Percentiles rank a stretch among this genome's conserved stretches.
Evolutionary conservation across 2,113 vertebrate genomes (phyloP).

Genomic region (Glaucomys volans): DNA sequence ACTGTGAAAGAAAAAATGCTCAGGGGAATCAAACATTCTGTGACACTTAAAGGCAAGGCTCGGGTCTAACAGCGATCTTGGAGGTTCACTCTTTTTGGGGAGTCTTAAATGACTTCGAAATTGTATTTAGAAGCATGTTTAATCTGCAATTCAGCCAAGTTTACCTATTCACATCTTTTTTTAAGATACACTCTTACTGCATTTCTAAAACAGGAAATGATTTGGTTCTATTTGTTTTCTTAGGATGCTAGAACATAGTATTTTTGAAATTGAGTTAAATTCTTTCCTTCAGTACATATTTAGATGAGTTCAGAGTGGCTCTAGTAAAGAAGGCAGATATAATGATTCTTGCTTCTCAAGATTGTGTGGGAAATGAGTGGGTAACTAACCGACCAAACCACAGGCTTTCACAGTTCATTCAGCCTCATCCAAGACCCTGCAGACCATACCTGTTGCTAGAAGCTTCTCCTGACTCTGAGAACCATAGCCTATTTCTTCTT

Average conservation of each 20-base stretch:
- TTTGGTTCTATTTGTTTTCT: neutral
- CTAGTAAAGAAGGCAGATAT: neutral
- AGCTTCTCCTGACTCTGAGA: neutral
- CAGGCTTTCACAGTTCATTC: neutral
- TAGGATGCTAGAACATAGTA: neutral
- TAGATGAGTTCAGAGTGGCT: neutral
- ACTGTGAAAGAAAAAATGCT: neutral
- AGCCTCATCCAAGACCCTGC: fast-evolving
- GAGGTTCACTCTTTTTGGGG: neutral
- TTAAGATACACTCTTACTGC: neutral
- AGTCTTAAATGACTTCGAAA: neutral
- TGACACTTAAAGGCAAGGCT: neutral
- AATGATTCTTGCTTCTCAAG: neutral
- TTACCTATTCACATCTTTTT: neutral
- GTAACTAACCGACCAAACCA: too few species aligned
- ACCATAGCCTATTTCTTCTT: neutral
- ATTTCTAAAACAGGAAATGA: neutral
- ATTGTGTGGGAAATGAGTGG: neutral
- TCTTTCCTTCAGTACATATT: neutral
- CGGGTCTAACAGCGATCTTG: neutral
- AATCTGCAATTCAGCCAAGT: neutral
- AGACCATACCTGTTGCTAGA: neutral
- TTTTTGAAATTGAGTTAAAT: constrained; percentile 14
- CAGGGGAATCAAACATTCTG: neutral
- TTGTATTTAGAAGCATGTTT: neutral